Evolutionary conservation across 2,797 vertebrate genomes (phyloP).

Genomic region (Sebastes jordani): DNA sequence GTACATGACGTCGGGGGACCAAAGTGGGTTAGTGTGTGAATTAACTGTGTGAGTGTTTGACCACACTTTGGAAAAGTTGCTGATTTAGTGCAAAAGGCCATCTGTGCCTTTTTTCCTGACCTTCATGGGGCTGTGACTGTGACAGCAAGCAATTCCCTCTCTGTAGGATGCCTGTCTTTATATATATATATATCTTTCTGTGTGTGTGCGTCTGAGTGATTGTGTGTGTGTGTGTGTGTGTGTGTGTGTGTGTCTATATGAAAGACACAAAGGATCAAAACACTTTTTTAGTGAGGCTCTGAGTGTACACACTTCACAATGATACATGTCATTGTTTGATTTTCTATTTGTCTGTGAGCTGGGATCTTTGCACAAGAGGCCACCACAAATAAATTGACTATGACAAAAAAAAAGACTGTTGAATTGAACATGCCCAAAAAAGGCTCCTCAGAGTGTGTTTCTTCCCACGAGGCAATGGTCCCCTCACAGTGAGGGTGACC

Average conservation of each 20-base stretch:
- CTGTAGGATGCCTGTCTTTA: slow-evolving; percentile 25
- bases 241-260: background rate
- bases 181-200: slow-evolving; percentile 5
- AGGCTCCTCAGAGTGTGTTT: background rate
- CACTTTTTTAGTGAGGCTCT: background rate
- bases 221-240: background rate
- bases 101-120: slow-evolving; percentile 78
- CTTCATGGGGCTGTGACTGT: slow-evolving; percentile 72
- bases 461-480: background rate
- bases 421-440: slow-evolving; percentile 24
- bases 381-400: slow-evolving; percentile 5
- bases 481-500: slow-evolving; percentile 61
- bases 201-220: background rate
- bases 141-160: slow-evolving; percentile 59
- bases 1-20: slow-evolving; percentile 27
- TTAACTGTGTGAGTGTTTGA: slow-evolving; percentile 70
- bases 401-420: background rate
- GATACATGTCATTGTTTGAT: slow-evolving; percentile 19
- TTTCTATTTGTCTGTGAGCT: slow-evolving; percentile 21
- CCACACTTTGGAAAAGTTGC: slow-evolving; percentile 76
- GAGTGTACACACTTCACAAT: background rate
- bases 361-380: slow-evolving; percentile 16
- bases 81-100: slow-evolving; percentile 82
- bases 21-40: slow-evolving; percentile 64
- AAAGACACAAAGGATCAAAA: slow-evolving; percentile 5